Conservation (phyloP, 2,888 invertebrate species). For the Eilema caniola region DNA sequence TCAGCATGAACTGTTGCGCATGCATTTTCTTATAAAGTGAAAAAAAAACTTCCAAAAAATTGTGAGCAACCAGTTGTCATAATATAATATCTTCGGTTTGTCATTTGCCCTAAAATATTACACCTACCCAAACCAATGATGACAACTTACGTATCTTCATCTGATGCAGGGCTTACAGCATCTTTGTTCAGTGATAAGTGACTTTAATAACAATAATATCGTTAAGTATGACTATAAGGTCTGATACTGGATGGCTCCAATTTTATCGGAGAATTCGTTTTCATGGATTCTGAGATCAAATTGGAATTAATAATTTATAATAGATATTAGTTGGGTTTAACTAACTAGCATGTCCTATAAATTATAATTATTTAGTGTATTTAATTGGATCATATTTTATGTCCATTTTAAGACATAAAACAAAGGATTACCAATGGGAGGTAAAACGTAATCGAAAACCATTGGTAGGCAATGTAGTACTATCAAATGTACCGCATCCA, state of each 20-base stretch:
- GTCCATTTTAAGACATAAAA: background rate
- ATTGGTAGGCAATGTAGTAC: conserved; percentile 7
- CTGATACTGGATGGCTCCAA: background rate
- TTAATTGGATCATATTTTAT: background rate
- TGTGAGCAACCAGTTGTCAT: background rate
- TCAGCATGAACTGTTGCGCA: background rate
- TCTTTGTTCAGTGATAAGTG: background rate
- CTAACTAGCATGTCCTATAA: background rate
- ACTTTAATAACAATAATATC: background rate
- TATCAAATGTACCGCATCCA: conserved; percentile 46
- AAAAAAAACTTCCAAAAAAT: background rate
- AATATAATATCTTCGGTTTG: background rate
- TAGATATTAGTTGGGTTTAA: too few relatives aligned
- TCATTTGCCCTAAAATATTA: too few relatives aligned
- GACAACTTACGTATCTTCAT: background rate
- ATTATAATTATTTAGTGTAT: background rate
- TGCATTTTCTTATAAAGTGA: background rate
- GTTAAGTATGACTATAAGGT: background rate
- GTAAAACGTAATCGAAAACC: conserved; percentile 8
- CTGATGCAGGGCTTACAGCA: background rate
- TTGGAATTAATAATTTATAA: too few relatives aligned
- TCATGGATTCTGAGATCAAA: too few relatives aligned
- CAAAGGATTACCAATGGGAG: background rate
- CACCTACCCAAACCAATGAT: background rate
- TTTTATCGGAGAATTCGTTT: too few relatives aligned